phyloP scores from a whole-genome alignment of 2,797 vertebrate genomes.

The Dromococcyx pavoninus region DNA sequence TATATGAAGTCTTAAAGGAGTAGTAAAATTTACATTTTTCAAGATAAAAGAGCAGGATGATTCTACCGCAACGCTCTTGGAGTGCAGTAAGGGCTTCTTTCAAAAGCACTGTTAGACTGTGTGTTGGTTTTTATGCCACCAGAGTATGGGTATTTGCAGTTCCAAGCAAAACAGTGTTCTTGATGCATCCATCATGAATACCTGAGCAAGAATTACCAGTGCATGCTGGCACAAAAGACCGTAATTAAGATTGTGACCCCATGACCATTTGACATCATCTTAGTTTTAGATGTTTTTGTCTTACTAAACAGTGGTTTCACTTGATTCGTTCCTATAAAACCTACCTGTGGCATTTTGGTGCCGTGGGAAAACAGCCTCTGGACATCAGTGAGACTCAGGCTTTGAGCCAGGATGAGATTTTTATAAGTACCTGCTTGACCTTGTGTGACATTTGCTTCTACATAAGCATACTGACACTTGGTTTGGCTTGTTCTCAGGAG shows the following conservation, averaged over 20 bases:
- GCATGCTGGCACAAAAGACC: neutral
- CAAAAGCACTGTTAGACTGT: neutral
- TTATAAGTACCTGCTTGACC: neutral
- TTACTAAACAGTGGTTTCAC: neutral
- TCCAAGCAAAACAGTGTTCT: neutral
- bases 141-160: neutral
- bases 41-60: neutral
- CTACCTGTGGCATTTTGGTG: neutral
- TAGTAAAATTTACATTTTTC: neutral
- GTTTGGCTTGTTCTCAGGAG: neutral
- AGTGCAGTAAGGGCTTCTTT: neutral
- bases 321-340: neutral
- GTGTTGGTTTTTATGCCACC: neutral
- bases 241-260: neutral
- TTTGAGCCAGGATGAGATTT: neutral
- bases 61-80: neutral
- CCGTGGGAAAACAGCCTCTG: neutral
- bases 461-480: neutral
- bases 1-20: neutral
- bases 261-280: neutral
- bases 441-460: neutral
- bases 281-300: neutral
- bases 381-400: neutral
- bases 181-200: neutral
- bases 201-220: neutral